A percentile compares a stretch with the other conserved stretches of the same genome.
phyloP scores from a whole-genome alignment of 2,888 invertebrate species.

The Perizoma affinitatum region DNA sequence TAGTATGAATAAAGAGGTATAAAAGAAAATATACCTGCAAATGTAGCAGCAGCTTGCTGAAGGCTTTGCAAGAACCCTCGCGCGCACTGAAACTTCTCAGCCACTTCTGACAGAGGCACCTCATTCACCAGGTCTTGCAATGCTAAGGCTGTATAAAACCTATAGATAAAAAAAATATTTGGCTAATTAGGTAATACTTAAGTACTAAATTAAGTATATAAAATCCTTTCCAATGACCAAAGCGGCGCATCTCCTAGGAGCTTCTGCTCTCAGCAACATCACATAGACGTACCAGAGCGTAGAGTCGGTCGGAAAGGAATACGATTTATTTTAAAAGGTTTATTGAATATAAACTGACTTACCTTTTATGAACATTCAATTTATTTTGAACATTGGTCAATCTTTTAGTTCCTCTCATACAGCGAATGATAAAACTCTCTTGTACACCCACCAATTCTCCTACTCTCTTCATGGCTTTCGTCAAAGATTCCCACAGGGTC shows the following conservation, averaged over 20 bases:
- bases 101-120: slow-evolving; percentile 90
- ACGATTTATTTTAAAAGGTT: too few species aligned
- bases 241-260: too few species aligned
- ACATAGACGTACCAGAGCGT: too few species aligned
- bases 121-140: slow-evolving; percentile 97
- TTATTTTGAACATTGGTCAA: slow-evolving; percentile 80
- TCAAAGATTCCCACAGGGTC: slow-evolving; percentile 92
- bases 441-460: slow-evolving; percentile 94
- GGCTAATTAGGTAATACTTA: too few species aligned
- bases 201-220: too few species aligned
- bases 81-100: slow-evolving; percentile 92
- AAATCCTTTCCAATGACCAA: too few species aligned
- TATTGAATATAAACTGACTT: slow-evolving; percentile 17
- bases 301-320: too few species aligned
- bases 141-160: slow-evolving; percentile 95
- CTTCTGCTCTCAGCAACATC: too few species aligned
- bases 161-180: slow-evolving; percentile 40
- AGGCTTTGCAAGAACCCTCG: slow-evolving; percentile 96
- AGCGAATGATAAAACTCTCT: slow-evolving; percentile 92
- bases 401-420: slow-evolving; percentile 87
- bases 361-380: slow-evolving; percentile 87
- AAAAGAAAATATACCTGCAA: slow-evolving; percentile 82
- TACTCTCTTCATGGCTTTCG: slow-evolving; percentile 92
- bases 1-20: too few species aligned
- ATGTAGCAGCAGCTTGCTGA: slow-evolving; percentile 97